Base-by-base conservation (phyloP, 2,797 vertebrate genomes). In the Acanthis flammea region DNA sequence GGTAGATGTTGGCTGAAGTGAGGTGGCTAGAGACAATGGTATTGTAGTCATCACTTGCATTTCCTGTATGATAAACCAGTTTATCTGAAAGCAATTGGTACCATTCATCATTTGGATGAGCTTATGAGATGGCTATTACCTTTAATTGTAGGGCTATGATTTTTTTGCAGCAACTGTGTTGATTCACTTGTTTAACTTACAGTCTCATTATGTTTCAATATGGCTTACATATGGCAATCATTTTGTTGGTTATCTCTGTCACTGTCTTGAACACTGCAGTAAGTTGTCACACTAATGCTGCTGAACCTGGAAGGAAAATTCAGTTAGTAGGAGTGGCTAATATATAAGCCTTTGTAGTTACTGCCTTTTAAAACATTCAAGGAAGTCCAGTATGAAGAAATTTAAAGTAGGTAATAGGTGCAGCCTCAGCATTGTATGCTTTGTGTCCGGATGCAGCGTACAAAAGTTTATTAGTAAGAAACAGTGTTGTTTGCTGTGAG, bases 31-130 rank as follows among this genome's bases (percentile, higher is more conserved):
- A 66, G 31, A 70, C 47, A 78, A 27, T 66, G 58, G 7, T 41
- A 41, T 51, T 65, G 17, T 13, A 83, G 53, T 77, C 60, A 30
- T 89, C 7, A 4, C 13, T 73, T 93, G 31, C 1, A 7, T 75
- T 90, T 95, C 88, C 72, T 92, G 80, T 77, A 12, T 86, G 85
- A 83, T 94, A 77, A 94, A 88, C 72, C 31, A 63, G 66, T 70
- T 91, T 88, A 77, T 91, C 58, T 72, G 61, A 94, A 81, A 81
- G 19, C 66, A 76, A 0, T 53, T 68, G 76, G 8, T 70, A 45
- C 41, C 37, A 31, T 54, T 35, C 55, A 65, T 85, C 41, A 42
- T 68, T 75, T 1, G 1, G 19, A 37, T 58, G 75, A 91, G 18
- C 54, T 39, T 61, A 61, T 33, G 30, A 61, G 55, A 14, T 68